Base-by-base conservation (phyloP, 2,797 vertebrate genomes). In the Ptychadena robeensis region DNA sequence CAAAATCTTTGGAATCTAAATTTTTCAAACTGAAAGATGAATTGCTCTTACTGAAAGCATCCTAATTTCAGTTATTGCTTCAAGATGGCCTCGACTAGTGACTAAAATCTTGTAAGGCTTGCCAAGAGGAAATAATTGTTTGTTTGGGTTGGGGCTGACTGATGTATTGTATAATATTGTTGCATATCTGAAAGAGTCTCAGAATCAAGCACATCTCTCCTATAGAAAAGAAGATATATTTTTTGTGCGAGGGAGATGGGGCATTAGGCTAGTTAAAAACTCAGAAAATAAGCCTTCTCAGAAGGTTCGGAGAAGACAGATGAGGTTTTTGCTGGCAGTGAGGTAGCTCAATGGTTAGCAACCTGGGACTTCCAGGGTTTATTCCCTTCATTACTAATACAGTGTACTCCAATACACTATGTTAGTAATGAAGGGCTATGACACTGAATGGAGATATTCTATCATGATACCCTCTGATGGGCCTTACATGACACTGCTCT, bases 41-140 rank as follows among this genome's bases (percentile, higher is more conserved):
- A 59, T 79, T 0, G 38, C 77, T 79, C 61, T 32, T 79, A 61
- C 28, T 69, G 48, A 59, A 70, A 70, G 69, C 71, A 28, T 74
- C 22, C 61, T 73, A 35, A 66, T 79, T 79, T 61, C 48, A 70
- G 37, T 81, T 81, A 73, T 81, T 81, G 63, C 14, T 81, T 81
- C 79, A 81, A 81, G 63, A 38, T 73, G 38, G 70, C 30, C 70
- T 32, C 28, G 18, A 64, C 68, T 80, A 61, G 14, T 28, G 63
- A 71, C n/a, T 74, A n/a, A 69, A 82, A 59, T 73, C 18, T 38
- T 67, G 10, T 14, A 28, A 14, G 28, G 18, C 66, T 12, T 69
- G 80, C 80, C 71, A 82, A 75, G 30, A 2, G 25, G 31, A 72
- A 40, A 48, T 27, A 63, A 79, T n/a, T 59, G 40, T 53, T 35